Percentiles rank a stretch among this genome's conserved stretches.
phyloP scores from a whole-genome alignment of 30 jellyfish, hydroid and myxozoan genomes.

The Aurelia aurita region DNA sequence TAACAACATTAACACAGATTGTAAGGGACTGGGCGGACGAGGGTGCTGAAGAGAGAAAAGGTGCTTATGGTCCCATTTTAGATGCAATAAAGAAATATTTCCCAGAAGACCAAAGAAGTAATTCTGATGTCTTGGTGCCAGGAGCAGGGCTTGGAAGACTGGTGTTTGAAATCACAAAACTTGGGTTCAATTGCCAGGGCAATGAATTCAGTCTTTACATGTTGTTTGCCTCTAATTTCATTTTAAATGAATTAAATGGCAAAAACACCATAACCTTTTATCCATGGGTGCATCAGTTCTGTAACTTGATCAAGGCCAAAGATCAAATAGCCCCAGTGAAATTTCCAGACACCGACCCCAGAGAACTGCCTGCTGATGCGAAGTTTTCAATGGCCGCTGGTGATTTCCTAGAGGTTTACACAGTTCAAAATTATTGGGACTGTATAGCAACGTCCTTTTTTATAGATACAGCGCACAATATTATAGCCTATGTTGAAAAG shows the following conservation, averaged over 20 bases:
- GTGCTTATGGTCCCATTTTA: constrained; percentile 76
- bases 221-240: constrained; percentile 97
- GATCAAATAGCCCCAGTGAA: constrained; percentile 79
- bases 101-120: constrained; percentile 54
- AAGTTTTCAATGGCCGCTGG: constrained; percentile 98
- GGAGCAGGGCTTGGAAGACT: constrained; percentile 99
- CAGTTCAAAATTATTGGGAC: constrained; percentile 64
- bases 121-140: constrained; percentile 85
- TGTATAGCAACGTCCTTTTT: constrained; percentile 92
- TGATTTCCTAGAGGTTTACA: constrained; percentile 93
- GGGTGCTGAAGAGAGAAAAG: constrained; percentile 84
- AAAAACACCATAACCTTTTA: constrained; percentile 58
- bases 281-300: constrained; percentile 98
- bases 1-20: constrained; percentile 90
- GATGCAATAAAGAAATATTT: constrained; percentile 70
- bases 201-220: constrained; percentile 94
- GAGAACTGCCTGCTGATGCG: constrained; percentile 56
- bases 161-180: constrained; percentile 87
- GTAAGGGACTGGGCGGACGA: constrained; percentile 98
- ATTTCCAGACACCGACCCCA: constrained; percentile 94
- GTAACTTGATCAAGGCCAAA: constrained; percentile 66
- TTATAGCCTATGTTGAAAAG: constrained; percentile 87
- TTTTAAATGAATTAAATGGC: constrained; percentile 56
- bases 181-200: constrained; percentile 93
- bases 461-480: constrained; percentile 98